phyloP scores from a whole-genome alignment of 2,888 invertebrate genomes.

The Hirtodrosophila confusa region DNA sequence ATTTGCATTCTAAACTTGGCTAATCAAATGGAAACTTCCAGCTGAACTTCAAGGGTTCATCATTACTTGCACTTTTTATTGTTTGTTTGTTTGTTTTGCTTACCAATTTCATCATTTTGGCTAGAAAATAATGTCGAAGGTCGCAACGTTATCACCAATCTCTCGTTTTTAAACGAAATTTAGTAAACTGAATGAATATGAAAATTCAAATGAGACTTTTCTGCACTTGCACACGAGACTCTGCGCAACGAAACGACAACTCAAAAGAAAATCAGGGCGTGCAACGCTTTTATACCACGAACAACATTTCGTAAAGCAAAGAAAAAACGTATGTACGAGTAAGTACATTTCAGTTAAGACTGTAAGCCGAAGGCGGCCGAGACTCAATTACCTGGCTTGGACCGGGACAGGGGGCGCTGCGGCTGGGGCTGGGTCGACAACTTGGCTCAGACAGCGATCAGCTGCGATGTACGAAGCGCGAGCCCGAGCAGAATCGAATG shows the following conservation, averaged over 20 bases:
- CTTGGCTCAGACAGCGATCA: conserved; percentile 47
- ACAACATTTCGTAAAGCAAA: conserved; percentile 53
- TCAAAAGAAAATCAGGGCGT: conserved; percentile 84
- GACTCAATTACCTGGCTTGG: conserved; percentile 35
- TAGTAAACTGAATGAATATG: conserved; percentile 13
- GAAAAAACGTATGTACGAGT: conserved; percentile 19
- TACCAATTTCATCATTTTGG: conserved; percentile 59
- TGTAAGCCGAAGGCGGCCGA: conserved; percentile 63
- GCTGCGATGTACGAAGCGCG: conserved; percentile 57
- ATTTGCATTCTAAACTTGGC: conserved; percentile 36
- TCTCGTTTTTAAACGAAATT: conserved; percentile 22
- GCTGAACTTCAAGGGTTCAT: conserved; percentile 16
- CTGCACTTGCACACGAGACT: conserved; percentile 84
- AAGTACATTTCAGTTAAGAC: conserved; percentile 51
- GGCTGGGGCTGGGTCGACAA: conserved; percentile 4
- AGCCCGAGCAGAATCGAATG: conserved; percentile 51
- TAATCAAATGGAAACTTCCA: conserved; percentile 25
- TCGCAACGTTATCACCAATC: conserved; percentile 67
- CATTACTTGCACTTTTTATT: conserved; percentile 15
- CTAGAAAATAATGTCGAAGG: conserved; percentile 31
- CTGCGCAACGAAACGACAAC: conserved; percentile 84
- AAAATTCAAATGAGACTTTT: conserved; percentile 30
- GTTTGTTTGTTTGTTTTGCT: conserved; percentile 40
- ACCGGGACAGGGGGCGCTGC: conserved; percentile 26
- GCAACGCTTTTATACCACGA: conserved; percentile 83